Evolutionary conservation across 2,797 vertebrate genomes (phyloP).

Genomic region (Hippocampus kuda): DNA sequence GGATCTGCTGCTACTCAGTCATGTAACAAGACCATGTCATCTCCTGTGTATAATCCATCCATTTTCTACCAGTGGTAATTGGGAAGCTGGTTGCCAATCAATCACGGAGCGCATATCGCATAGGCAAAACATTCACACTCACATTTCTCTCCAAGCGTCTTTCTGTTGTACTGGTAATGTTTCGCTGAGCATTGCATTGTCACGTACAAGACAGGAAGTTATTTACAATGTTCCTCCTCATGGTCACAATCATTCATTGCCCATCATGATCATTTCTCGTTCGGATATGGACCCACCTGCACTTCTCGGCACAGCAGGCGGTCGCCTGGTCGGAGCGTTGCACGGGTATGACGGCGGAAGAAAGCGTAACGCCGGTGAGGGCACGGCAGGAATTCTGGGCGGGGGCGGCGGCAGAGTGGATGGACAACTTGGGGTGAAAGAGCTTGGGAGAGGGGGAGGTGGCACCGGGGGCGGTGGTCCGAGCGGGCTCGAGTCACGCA

Average conservation of each 20-base stretch:
- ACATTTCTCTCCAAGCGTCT: too few species aligned
- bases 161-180: too few species aligned
- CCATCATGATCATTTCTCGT: too few species aligned
- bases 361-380: constrained; percentile 59
- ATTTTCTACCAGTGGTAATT: too few species aligned
- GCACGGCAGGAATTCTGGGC: constrained; percentile 67
- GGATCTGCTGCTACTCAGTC: background rate
- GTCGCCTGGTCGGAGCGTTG: constrained; percentile 62
- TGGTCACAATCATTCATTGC: too few species aligned
- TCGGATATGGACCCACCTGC: constrained; percentile 43
- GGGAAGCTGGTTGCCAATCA: too few species aligned
- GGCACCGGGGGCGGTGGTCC: constrained; percentile 60
- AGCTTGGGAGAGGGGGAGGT: constrained; percentile 50
- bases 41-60: too few species aligned
- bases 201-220: too few species aligned
- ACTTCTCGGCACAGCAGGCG: constrained; percentile 64
- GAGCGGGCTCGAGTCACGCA: constrained; percentile 41
- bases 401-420: constrained; percentile 58
- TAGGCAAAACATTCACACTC: too few species aligned
- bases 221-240: too few species aligned
- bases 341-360: constrained; percentile 68
- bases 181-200: too few species aligned
- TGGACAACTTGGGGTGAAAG: constrained; percentile 48
- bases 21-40: background rate
- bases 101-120: too few species aligned